Percentiles rank a stretch among this genome's conserved stretches.
phyloP scores from a whole-genome alignment of 1,140 invertebrate species.

The Brachionus sp. region DNA sequence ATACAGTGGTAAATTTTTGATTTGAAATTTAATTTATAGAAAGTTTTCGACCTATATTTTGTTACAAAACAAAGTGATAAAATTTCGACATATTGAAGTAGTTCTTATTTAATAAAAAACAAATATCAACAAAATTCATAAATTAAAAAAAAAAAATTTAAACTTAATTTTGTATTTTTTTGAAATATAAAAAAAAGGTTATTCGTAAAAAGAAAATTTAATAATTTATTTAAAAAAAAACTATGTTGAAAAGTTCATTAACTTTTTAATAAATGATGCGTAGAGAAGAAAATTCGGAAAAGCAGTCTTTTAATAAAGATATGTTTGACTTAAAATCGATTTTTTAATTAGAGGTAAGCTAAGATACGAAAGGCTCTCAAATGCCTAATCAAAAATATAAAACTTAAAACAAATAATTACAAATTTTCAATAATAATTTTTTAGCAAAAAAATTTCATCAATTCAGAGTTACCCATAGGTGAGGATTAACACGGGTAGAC shows the following conservation, averaged over 20 bases:
- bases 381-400: background rate
- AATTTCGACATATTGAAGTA: background rate
- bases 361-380: background rate
- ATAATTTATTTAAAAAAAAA: background rate
- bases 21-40: background rate
- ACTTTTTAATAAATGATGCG: background rate
- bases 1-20: too few species aligned
- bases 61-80: background rate
- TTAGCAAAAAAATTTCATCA: background rate
- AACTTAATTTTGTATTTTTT: too few species aligned
- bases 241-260: background rate
- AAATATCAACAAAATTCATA: too few species aligned
- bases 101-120: background rate
- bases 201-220: background rate
- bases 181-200: too few species aligned
- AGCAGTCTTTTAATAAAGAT: background rate
- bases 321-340: background rate
- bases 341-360: background rate
- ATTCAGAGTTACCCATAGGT: background rate
- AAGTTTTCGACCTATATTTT: background rate
- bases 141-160: background rate
- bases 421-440: background rate
- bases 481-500: background rate
- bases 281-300: background rate
- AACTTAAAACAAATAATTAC: background rate